Evolutionary conservation across 1,140 invertebrate species (phyloP).

Genomic region (Drosophila watanabei): DNA sequence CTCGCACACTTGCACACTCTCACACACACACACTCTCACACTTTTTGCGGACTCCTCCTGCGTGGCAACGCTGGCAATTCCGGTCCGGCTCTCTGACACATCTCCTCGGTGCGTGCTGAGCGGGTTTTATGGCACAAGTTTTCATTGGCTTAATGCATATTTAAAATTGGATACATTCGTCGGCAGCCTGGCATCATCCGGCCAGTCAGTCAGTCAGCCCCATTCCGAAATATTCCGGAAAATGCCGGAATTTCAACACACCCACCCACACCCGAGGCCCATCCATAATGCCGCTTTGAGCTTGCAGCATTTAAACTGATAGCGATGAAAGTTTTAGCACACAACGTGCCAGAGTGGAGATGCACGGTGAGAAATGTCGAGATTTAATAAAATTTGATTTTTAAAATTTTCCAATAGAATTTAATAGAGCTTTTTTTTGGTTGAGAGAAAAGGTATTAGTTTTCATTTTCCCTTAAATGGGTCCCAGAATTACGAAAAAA

Average conservation of each 20-base stretch:
- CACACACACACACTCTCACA: not conserved
- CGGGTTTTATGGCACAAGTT: conserved; percentile 69
- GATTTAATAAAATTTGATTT: not conserved
- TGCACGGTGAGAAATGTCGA: not conserved
- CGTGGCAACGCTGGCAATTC: conserved; percentile 15
- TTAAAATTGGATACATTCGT: conserved; percentile 71
- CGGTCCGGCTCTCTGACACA: conserved; percentile 28
- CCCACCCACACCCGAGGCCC: not conserved
- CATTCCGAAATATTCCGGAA: not conserved
- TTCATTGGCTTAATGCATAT: conserved; percentile 77
- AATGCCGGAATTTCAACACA: conserved; percentile 5
- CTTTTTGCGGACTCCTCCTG: conserved; percentile 1
- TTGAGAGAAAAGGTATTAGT: too few species aligned
- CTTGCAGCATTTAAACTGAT: conserved; percentile 73
- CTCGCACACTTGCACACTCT: not conserved
- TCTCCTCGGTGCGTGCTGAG: conserved; percentile 60
- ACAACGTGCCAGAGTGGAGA: conserved; percentile 12
- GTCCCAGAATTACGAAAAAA: too few species aligned
- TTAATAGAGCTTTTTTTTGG: not conserved
- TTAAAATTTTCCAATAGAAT: not conserved
- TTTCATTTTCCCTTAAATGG: too few species aligned
- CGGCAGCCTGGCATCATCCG: conserved; percentile 46
- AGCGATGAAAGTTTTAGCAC: conserved; percentile 63
- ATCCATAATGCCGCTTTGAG: conserved; percentile 56
- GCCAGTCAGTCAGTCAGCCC: not conserved